Evolutionary conservation across 2,113 vertebrate species (phyloP), one percentile per base, ranked within the genome.

Genomic region (Chrysochloris asiatica): DNA sequence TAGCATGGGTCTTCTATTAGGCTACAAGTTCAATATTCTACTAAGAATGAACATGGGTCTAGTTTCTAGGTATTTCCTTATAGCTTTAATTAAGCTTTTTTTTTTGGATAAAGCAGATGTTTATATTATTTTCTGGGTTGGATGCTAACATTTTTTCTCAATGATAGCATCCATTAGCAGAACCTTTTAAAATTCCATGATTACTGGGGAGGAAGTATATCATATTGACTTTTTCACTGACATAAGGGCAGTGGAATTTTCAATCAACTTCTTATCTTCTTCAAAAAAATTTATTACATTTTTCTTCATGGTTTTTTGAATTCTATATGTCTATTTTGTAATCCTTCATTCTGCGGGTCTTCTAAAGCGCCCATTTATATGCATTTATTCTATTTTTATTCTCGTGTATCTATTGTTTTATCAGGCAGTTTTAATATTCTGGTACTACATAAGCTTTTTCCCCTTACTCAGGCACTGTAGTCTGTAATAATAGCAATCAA

Each of bases 401-500:
- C 83, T 86, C 11, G 48, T 93, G 90, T 88, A 88, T 94, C 85
- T 96, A 95, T 96, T 97, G 91, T 96, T 98, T 97, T 95, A 96
- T 94, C 94, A 83, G 95, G 89, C 73, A 94, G 83, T 96, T 97
- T 95, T 93, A 95, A 91, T 96, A 96, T 97, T 97, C 97, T 95
- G 83, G 48, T 87, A 95, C 88, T 91, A 93, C 50, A 30, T 38
- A 95, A 65, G 90, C 87, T 88, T 96, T 95, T 94, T 43, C 84
- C 45, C 92, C 95, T 97, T 96, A 96, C 94, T 97, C 96, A 97
- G 96, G 93, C 96, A 72, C 93, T 83, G 86, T 50, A 78, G 94
- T 93, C 95, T 96, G 69, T 96, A 98, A 98, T 98, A 97, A 97
- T 86, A 97, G 95, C 97, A 97, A 98, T 97, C 97, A 97, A 95